Evolutionary conservation across 2,888 invertebrate species (phyloP).

Genomic region (Bugula neritina): DNA sequence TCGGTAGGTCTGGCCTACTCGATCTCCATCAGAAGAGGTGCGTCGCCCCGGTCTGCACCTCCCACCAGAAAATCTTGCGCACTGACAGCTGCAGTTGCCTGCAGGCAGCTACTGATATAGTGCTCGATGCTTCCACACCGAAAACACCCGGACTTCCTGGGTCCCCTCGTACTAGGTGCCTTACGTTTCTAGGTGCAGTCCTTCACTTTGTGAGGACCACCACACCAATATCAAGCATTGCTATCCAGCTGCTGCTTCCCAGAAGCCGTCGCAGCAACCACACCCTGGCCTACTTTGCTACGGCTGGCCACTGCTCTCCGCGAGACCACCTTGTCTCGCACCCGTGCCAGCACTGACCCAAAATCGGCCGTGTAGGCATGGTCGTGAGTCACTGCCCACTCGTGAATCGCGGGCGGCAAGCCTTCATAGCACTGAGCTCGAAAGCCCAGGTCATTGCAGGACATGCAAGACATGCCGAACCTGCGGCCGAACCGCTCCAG

Average conservation of each 20-base stretch:
- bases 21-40: not conserved
- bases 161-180: not conserved
- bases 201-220: slow-evolving; percentile 12
- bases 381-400: not conserved
- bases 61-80: not conserved
- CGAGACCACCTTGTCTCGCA: slow-evolving; percentile 11
- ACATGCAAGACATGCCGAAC: not conserved
- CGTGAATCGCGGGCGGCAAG: no score
- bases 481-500: not conserved
- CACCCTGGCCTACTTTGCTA: not conserved
- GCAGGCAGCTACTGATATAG: not conserved
- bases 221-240: not conserved
- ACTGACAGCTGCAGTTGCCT: not conserved
- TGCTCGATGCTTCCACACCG: not conserved
- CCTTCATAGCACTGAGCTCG: no score
- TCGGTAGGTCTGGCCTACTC: not conserved
- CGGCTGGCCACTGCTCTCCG: not conserved
- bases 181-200: not conserved
- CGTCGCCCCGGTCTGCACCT: not conserved
- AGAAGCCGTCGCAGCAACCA: not conserved
- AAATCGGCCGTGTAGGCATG: not conserved
- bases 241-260: not conserved
- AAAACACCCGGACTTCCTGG: not conserved
- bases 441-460: no score
- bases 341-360: no score